Evolutionary conservation across 2,888 invertebrate genomes (phyloP).

Genomic region (Brachypalpus laphriformis): DNA sequence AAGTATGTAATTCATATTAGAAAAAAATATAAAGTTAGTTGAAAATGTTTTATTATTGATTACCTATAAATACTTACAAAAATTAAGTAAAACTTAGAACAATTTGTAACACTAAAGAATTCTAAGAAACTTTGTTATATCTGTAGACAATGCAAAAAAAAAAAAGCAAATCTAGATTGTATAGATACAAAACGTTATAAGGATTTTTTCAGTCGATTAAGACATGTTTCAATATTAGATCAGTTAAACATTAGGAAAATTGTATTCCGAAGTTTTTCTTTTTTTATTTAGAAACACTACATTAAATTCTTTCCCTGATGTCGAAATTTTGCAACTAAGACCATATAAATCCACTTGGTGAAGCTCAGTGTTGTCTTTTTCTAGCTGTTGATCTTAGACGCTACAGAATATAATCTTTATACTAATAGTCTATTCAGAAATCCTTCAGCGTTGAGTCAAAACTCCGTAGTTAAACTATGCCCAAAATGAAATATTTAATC

Average conservation of each 20-base stretch:
- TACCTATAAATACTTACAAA: constrained; percentile 16
- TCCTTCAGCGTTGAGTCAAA: no score
- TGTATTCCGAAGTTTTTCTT: not conserved
- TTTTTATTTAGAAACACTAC: not conserved
- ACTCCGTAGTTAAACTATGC: no score
- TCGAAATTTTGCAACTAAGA: not conserved
- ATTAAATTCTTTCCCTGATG: not conserved
- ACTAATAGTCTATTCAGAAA: no score
- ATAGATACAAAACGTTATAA: constrained; percentile 36
- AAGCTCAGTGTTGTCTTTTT: no score
- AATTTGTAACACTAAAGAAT: constrained; percentile 63
- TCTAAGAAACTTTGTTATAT: constrained; percentile 50
- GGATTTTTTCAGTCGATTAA: not conserved
- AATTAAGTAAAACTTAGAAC: constrained; percentile 43
- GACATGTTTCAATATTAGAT: constrained; percentile 2
- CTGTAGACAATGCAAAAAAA: constrained; percentile 39
- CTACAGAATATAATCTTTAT: no score
- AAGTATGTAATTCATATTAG: constrained; percentile 33
- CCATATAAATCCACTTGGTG: not conserved
- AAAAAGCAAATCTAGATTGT: constrained; percentile 40
- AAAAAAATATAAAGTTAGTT: constrained; percentile 44
- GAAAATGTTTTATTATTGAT: constrained; percentile 47
- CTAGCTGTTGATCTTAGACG: no score
- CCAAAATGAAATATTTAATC: no score
- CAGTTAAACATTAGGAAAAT: not conserved